Evolutionary conservation across 2,113 vertebrate genomes (phyloP), one percentile per base, ranked within the genome.

Genomic region (Malurus cyaneus): DNA sequence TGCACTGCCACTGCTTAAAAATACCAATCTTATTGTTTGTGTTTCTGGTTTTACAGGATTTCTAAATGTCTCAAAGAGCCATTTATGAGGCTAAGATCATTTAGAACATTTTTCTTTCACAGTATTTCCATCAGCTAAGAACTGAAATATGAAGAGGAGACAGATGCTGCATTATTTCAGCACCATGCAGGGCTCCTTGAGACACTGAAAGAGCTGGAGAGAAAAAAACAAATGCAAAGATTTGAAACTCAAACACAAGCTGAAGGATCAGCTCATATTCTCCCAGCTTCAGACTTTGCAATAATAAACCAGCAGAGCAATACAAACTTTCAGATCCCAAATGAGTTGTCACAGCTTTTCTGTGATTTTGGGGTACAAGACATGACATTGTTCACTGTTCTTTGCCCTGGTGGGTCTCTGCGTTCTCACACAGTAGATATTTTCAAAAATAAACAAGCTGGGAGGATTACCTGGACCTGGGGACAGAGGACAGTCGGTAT

Each of bases 281-380:
- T 41, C 29, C 1, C 1, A 39, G n/a, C 62, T 54, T 77, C 73
- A 91, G 77, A 65, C 80, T 24, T 81, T 92, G 36, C 53, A 96
- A 87, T 91, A 95, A 95, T 81, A 95, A 94, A 94, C 83, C 53
- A 65, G 23, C 32, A 92, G 54, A 81, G 28, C 19, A 72, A 81
- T 3, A 94, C 61, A 87, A 87, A 91, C 92, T 92, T 76, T 18
- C 59, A 91, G 78, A 89, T 71, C 78, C 59, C 71, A 47, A n/a
- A 52, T 16, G 79, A 86, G 25, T 11, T 85, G 46, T 34, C 53
- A 36, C 9, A 34, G n/a, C 11, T 94, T 64, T 82, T 54, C 56
- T 52, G 21, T 32, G 46, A 69, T 73, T 47, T 88, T 24, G 26
- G 39, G 39, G 34, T 83, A 96, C 21, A 93, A 88, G 57, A 69